Percentiles rank a stretch among this genome's conserved stretches.
Evolutionary conservation across 2,113 vertebrate species (phyloP).

Genomic region (Heterotilapia buettikoferi): DNA sequence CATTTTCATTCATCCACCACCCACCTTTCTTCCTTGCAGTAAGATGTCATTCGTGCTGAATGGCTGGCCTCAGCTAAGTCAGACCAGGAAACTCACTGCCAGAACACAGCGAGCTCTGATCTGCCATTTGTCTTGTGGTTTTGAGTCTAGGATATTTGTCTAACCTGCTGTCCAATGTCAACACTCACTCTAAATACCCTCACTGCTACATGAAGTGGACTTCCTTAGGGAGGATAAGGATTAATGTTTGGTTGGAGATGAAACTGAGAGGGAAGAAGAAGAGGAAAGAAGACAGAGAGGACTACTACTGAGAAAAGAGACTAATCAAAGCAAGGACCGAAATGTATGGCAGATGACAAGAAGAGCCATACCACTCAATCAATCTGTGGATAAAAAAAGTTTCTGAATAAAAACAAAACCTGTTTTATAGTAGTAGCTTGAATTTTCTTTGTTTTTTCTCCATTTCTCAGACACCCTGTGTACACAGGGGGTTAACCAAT

Average conservation of each 20-base stretch:
- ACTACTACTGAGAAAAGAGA: constrained; percentile 12
- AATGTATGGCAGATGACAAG: background rate
- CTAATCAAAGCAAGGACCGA: background rate
- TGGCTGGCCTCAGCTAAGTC: constrained; percentile 35
- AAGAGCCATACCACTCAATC: background rate
- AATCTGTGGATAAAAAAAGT: background rate
- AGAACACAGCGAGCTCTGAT: constrained; percentile 46
- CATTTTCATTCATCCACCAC: constrained; percentile 18
- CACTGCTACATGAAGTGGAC: constrained; percentile 53
- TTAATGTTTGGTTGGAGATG: constrained; percentile 38
- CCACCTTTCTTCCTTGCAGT: constrained; percentile 18
- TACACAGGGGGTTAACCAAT: constrained; percentile 45
- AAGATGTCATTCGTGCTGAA: constrained; percentile 61
- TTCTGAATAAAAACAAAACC: background rate
- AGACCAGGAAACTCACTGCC: constrained; percentile 35
- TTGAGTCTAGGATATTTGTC: constrained; percentile 64
- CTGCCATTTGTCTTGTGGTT: constrained; percentile 72
- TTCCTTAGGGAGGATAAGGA: constrained; percentile 55
- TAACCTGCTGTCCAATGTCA: constrained; percentile 69
- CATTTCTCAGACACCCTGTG: background rate
- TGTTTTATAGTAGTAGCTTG: background rate
- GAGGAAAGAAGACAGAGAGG: background rate
- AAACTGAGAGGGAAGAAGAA: background rate
- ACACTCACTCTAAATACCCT: constrained; percentile 67
- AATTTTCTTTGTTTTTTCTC: background rate